phyloP scores from a whole-genome alignment of 1,140 invertebrate species.

The Neoseiulus cucumeris region DNA sequence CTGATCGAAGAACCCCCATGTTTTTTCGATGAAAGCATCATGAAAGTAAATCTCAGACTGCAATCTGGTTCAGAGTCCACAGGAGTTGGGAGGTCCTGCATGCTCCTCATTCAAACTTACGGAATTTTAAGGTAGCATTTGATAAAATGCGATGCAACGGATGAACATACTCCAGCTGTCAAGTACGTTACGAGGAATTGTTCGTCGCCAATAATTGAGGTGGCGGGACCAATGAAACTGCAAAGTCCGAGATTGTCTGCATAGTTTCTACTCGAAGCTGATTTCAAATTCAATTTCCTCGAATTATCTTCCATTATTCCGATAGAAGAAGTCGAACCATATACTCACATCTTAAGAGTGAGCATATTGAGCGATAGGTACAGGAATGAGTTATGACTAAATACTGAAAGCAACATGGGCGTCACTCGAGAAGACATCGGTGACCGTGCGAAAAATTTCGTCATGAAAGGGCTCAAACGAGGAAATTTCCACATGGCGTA shows the following conservation, averaged over 20 bases:
- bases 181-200: slow-evolving; percentile 80
- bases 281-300: too few species aligned
- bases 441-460: slow-evolving; percentile 62
- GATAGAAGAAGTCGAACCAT: too few species aligned
- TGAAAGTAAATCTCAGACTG: too few species aligned
- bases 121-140: neutral
- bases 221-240: slow-evolving; percentile 42
- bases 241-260: too few species aligned
- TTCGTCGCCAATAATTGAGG: slow-evolving; percentile 64
- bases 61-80: too few species aligned
- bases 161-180: slow-evolving; percentile 37
- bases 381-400: slow-evolving; percentile 68
- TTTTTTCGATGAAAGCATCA: too few species aligned
- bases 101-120: too few species aligned
- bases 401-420: slow-evolving; percentile 76
- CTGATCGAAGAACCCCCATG: too few species aligned
- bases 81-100: too few species aligned
- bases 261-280: too few species aligned
- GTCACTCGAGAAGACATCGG: slow-evolving; percentile 45
- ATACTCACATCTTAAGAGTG: slow-evolving; percentile 48
- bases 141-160: neutral
- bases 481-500: slow-evolving; percentile 63
- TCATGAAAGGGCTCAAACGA: slow-evolving; percentile 47
- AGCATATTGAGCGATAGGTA: slow-evolving; percentile 89
- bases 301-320: too few species aligned